Percentiles rank a stretch among this genome's conserved stretches.
phyloP scores from a whole-genome alignment of 2,888 invertebrate species.

The Hybos culiciformis region DNA sequence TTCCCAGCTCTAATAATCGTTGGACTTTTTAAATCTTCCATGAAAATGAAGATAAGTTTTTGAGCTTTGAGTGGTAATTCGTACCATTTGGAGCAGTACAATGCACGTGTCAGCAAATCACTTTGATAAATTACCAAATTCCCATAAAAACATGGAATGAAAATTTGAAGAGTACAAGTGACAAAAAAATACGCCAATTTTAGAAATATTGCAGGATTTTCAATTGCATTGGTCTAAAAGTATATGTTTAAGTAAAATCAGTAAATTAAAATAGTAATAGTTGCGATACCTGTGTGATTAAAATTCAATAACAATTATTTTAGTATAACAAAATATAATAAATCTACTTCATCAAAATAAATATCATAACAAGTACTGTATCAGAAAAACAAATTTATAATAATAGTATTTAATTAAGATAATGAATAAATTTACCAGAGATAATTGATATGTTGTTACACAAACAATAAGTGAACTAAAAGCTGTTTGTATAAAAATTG shows the following conservation, averaged over 20 bases:
- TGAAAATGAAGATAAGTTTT: constrained; percentile 21
- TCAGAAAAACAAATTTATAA: too few relatives aligned
- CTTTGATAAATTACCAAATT: constrained; percentile 24
- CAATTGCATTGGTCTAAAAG: too few relatives aligned
- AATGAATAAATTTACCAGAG: not conserved
- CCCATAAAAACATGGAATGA: constrained; percentile 27
- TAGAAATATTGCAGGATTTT: not conserved
- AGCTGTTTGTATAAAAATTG: constrained; percentile 3
- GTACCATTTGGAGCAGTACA: constrained; percentile 25
- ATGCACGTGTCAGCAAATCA: constrained; percentile 17
- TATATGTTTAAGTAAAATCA: too few relatives aligned
- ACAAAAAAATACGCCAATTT: constrained; percentile 3
- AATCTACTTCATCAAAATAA: too few relatives aligned
- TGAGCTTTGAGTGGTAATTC: constrained; percentile 18
- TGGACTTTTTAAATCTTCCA: constrained; percentile 25
- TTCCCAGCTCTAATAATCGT: constrained; percentile 21
- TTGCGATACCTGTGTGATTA: too few relatives aligned
- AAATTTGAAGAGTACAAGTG: constrained; percentile 25
- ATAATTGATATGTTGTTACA: constrained; percentile 5
- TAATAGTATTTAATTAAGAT: too few relatives aligned
- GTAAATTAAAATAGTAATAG: too few relatives aligned
- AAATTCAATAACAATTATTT: too few relatives aligned
- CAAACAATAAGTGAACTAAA: constrained; percentile 7
- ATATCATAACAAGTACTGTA: too few relatives aligned
- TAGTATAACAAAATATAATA: too few relatives aligned